These are phyloP conservation scores for Biston stratarius DNA, from an alignment of 2,888 invertebrate species.

Conservation along the genomic window DNA sequence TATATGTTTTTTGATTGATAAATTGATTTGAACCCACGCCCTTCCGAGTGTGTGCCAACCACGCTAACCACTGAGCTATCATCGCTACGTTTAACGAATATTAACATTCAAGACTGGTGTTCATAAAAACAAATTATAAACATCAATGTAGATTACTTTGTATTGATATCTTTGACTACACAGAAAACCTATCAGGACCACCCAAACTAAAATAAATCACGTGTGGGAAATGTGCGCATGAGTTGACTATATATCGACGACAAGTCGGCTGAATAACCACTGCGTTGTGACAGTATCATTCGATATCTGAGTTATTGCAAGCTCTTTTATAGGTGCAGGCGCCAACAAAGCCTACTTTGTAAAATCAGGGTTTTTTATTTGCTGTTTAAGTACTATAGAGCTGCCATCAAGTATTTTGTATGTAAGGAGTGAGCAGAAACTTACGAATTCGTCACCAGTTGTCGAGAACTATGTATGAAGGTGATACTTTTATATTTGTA, in stretches of 20 bases:
- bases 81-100: too few species aligned
- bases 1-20: too few species aligned
- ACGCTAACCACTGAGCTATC: too few species aligned
- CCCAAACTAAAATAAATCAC: slow-evolving; percentile 25
- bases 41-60: too few species aligned
- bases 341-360: slow-evolving; percentile 19
- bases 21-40: too few species aligned
- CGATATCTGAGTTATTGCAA: slow-evolving; percentile 40
- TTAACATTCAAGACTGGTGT: too few species aligned
- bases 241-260: slow-evolving; percentile 34
- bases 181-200: slow-evolving; percentile 27
- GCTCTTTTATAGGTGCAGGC: slow-evolving; percentile 25
- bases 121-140: neutral
- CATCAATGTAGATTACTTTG: neutral
- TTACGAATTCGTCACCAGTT: too few species aligned
- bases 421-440: too few species aligned
- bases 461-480: too few species aligned
- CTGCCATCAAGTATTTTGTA: too few species aligned
- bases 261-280: slow-evolving; percentile 14
- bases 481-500: too few species aligned
- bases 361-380: neutral
- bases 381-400: too few species aligned
- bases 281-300: slow-evolving; percentile 27
- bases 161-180: slow-evolving; percentile 1
- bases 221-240: slow-evolving; percentile 42